phyloP scores from a whole-genome alignment of 2,113 vertebrate species.

The Tauraco erythrolophus region DNA sequence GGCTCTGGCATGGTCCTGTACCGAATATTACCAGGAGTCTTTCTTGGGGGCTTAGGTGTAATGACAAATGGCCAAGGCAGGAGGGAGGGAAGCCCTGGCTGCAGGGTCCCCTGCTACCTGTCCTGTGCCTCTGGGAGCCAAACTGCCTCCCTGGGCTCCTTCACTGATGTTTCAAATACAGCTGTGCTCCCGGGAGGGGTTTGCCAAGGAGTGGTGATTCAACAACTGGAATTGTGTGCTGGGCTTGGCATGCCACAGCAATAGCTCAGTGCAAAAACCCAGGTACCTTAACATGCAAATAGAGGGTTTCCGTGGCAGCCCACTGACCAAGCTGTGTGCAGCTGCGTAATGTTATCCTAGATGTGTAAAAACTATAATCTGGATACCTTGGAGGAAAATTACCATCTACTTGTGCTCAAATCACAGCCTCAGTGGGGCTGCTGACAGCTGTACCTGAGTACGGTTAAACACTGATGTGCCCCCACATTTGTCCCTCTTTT shows the following conservation, averaged over 20 bases:
- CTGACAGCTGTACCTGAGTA: neutral
- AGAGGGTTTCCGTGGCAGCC: neutral
- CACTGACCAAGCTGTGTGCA: neutral
- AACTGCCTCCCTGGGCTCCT: too few species aligned
- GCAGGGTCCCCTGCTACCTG: neutral
- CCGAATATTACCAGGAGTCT: neutral
- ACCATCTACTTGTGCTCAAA: neutral
- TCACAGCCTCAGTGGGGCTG: neutral
- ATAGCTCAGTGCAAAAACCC: neutral
- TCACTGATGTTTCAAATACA: neutral
- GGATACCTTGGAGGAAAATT: neutral
- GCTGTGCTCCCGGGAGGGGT: neutral
- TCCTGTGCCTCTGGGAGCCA: neutral
- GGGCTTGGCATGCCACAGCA: neutral
- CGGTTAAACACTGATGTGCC: neutral
- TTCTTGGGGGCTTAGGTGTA: neutral
- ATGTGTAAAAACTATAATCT: neutral
- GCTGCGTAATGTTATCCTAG: neutral
- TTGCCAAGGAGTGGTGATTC: accelerated
- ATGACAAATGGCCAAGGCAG: neutral
- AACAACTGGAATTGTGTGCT: neutral
- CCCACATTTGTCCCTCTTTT: neutral
- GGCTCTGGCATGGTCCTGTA: neutral
- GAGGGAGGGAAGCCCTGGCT: neutral
- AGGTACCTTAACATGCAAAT: neutral